phyloP scores from a whole-genome alignment of 37 sponge, comb jelly and placozoan species.

The Agelas oroides region DNA sequence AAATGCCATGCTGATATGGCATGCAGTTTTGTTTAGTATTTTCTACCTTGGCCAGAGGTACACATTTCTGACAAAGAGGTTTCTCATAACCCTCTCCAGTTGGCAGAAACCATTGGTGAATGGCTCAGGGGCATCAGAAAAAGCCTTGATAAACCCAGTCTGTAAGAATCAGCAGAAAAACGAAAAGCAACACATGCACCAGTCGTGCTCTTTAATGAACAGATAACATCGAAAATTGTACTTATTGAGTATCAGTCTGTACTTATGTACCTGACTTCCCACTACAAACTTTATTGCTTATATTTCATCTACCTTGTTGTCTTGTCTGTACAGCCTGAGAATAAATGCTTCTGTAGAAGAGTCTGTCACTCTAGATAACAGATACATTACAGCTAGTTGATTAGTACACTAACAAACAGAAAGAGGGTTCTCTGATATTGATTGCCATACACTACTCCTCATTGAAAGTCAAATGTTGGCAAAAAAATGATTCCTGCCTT shows the following conservation, averaged over 20 bases:
- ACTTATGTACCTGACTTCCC: too few species aligned
- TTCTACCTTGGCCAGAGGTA: constrained; percentile 92
- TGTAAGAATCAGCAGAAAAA: constrained; percentile 2
- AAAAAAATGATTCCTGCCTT: too few species aligned
- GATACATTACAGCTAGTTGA: too few species aligned
- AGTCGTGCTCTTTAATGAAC: background rate
- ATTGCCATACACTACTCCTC: too few species aligned
- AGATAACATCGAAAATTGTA: too few species aligned
- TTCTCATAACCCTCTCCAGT: constrained; percentile 88
- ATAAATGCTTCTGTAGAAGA: constrained; percentile 89
- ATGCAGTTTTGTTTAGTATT: too few species aligned
- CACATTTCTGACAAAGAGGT: constrained; percentile 80
- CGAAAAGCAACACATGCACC: background rate
- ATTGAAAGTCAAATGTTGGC: too few species aligned
- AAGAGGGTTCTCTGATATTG: too few species aligned
- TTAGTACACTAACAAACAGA: too few species aligned
- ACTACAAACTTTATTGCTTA: too few species aligned
- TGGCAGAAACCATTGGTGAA: constrained; percentile 82
- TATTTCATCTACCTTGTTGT: constrained; percentile 78
- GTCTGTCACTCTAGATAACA: constrained; percentile 60
- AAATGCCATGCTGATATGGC: too few species aligned
- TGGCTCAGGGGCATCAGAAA: constrained; percentile 84
- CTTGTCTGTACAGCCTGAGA: constrained; percentile 84
- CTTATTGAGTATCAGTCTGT: too few species aligned
- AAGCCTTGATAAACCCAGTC: constrained; percentile 96